Conservation (phyloP, 2,888 invertebrate species). For the Drosophila paucipuncta region DNA sequence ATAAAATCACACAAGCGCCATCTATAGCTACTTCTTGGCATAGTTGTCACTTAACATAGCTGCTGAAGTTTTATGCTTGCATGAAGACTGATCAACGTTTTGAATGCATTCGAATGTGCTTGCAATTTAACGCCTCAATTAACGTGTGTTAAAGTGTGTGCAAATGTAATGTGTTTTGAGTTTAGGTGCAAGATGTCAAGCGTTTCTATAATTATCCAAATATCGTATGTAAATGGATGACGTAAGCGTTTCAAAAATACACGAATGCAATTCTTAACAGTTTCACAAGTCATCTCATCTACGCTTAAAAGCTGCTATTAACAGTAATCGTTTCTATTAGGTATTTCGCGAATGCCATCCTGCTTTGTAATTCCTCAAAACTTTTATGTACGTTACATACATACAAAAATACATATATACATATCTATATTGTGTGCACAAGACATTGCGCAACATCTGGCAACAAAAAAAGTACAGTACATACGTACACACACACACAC, state of each 20-base stretch:
- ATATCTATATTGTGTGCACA: not conserved
- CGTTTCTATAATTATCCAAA: conserved; percentile 31
- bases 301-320: not conserved
- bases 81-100: not conserved
- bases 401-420: not conserved
- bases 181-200: conserved; percentile 42
- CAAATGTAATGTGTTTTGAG: not conserved
- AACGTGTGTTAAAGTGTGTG: not conserved
- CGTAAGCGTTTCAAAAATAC: not conserved
- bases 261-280: not conserved
- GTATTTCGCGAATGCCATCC: not conserved
- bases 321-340: conserved; percentile 21
- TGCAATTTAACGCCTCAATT: conserved; percentile 20
- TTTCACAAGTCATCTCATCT: not conserved
- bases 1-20: not conserved
- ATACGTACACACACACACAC: not conserved
- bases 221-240: not conserved
- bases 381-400: conserved; percentile 18
- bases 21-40: not conserved
- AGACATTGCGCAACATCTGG: conserved; percentile 40
- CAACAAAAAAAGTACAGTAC: not conserved
- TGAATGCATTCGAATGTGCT: conserved; percentile 6
- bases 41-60: not conserved
- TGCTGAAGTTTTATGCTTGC: not conserved
- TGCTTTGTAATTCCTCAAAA: not conserved